Base-by-base conservation (phyloP, 2,888 invertebrate species). In the Andrena flavipes region DNA sequence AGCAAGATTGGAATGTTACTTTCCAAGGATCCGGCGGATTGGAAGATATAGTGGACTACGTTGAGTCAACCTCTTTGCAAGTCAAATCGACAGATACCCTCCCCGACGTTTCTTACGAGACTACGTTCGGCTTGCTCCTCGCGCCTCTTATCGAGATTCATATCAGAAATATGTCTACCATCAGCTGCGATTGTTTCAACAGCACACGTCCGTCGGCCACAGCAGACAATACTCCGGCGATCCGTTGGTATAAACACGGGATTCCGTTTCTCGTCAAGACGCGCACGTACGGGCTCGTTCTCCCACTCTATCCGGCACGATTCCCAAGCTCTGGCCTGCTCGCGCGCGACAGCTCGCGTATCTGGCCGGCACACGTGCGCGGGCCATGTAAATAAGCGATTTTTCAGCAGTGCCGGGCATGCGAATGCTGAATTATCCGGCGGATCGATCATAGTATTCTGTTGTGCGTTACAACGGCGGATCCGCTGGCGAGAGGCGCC, bases 401-500 rank as follows among this genome's bases (percentile, higher is more conserved):
- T 64, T 64, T 68, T 48, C 20, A 49, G 64, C 13, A 73, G 64
- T 64, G 65, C 5, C 49, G 33, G 29, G 51, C 59, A 48, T 30
- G 49, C 16, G 54, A 35, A n/a, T 54, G 60, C 20, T 74, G 54
- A 70, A 78, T 70, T 69, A 75, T 75, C 51, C 71, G 30, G 10
- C 49, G 82, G 64, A 82, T 84, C 78, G 71, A 78, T 82, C 65
- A 79, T 82, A 65, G 73, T 67, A 16, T 42, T 77, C 72, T 82
- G 76, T 76, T 71, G 62, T 59, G 35, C 64, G 63, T 82, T 85
- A 82, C 73, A 80, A 63, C 69, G 68, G 73, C 72, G 80, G 82
- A 84, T 84, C 83, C 74, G 54, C 76, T 70, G 54, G 75, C 68
- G 42, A 62, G 67, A 68, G 72, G 60, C 49, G 67, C 29, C 85